Conservation (phyloP, 2,113 vertebrate species). For the Triplophysa tibetana region DNA sequence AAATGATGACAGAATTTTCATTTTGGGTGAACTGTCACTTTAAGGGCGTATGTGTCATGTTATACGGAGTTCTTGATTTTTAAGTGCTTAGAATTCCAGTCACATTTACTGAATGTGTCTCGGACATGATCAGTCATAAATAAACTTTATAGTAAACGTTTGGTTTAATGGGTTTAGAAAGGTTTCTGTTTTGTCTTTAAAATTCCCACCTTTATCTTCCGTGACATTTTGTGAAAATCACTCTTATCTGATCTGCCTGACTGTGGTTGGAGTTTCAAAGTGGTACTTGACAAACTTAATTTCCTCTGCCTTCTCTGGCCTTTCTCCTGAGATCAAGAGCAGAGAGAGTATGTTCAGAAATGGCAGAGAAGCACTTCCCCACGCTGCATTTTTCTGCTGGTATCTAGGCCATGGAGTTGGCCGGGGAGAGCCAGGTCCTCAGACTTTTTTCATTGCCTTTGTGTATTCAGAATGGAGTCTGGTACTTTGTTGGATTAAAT, state of each 20-base stretch:
- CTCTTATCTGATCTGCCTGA: not conserved
- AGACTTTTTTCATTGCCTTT: slow-evolving; percentile 24
- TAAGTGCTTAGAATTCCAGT: not conserved
- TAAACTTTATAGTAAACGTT: not conserved
- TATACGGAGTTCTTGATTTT: not conserved
- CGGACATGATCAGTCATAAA: not conserved
- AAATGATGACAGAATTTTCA: too few species aligned
- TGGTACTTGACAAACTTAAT: slow-evolving; percentile 25
- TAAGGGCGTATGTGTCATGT: not conserved
- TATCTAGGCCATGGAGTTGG: slow-evolving; percentile 20
- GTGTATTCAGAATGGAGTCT: slow-evolving; percentile 6
- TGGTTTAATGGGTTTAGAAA: not conserved
- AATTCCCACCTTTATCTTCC: not conserved
- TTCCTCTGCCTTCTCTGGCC: slow-evolving; percentile 35
- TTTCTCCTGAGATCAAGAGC: slow-evolving; percentile 33
- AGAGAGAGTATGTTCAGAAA: slow-evolving; percentile 1
- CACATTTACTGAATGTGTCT: not conserved
- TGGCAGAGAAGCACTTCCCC: slow-evolving; percentile 9
- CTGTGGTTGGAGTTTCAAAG: slow-evolving; percentile 23
- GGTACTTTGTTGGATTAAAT: slow-evolving; percentile 26
- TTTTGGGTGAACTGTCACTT: too few species aligned
- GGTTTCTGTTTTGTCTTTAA: slow-evolving; percentile 10
- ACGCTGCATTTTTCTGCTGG: not conserved
- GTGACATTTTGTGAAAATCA: slow-evolving; percentile 11
- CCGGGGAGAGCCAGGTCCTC: not conserved